Evolutionary conservation across 2,113 vertebrate genomes (phyloP).

Genomic region (Rattus rattus): DNA sequence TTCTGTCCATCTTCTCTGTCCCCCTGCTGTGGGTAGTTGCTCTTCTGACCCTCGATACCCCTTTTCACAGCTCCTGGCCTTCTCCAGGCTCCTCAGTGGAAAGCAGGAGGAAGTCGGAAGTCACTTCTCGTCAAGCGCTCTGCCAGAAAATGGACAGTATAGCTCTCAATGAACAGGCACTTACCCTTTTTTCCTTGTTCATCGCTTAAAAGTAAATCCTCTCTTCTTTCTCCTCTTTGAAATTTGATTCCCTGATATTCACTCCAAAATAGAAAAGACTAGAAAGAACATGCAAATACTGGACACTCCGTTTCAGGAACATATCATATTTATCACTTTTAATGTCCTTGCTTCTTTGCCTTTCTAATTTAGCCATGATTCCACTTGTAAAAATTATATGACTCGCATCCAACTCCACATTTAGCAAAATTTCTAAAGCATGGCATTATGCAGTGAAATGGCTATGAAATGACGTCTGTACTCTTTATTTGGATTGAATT

Average conservation of each 20-base stretch:
- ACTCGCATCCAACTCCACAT: conserved; percentile 76
- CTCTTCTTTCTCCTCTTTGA: conserved; percentile 45
- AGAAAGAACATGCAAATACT: conserved; percentile 46
- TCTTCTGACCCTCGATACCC: not conserved
- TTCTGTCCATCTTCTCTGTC: not conserved
- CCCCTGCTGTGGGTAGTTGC: not conserved
- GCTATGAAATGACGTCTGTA: conserved; percentile 75
- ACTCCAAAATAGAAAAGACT: conserved; percentile 59
- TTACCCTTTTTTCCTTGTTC: conserved; percentile 20
- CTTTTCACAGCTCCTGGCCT: not conserved
- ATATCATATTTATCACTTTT: conserved; percentile 65
- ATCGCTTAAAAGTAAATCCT: conserved; percentile 53
- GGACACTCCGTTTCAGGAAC: not conserved
- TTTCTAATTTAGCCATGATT: conserved; percentile 75
- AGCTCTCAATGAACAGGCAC: conserved; percentile 43
- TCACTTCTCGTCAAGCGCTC: conserved; percentile 19
- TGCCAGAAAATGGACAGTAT: conserved; percentile 8
- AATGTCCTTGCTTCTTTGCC: conserved; percentile 64
- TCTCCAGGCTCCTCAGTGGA: not conserved
- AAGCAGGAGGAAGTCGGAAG: conserved; percentile 66
- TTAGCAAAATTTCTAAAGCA: conserved; percentile 78
- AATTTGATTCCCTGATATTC: conserved; percentile 50
- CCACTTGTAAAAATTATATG: conserved; percentile 78
- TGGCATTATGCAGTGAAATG: conserved; percentile 73
- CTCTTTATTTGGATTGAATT: conserved; percentile 80